Evolutionary conservation across 2,797 vertebrate genomes (phyloP), one percentile per base, ranked within the genome.

Genomic region (Adelosebastes latens): DNA sequence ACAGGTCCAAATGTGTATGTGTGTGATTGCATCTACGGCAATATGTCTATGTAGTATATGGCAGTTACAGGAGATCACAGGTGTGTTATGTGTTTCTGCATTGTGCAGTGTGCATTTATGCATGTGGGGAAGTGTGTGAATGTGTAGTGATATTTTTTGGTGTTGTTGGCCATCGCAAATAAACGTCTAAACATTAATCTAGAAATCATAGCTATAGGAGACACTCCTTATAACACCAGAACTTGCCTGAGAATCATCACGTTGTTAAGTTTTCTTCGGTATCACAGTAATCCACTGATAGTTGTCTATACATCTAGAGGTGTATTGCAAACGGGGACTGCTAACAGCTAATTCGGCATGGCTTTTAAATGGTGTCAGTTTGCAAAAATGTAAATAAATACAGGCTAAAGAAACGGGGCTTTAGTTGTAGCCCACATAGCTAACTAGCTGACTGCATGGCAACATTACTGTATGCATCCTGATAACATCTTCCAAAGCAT

Each of bases 41-140:
- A 63, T 81, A 87, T 60, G 65, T 86, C 83, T 68, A 20, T 77
- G 79, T 78, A 76, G 64, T 77, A 49, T 63, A 78, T 59, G 70
- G 62, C 68, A 2, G 68, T 49, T 78, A 63, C n/a, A 66, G 66
- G 80, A 87, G 79, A 82, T 83, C 67, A 59, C 58, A 72, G 49
- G 42, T 29, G 58, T 65, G 76, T 75, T 72, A 46, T 77, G 58
- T n/a, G 46, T 8, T 16, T 66, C 24, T 25, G 25, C 7, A 8
- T 39, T 46, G 52, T 62, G 63, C 6, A 8, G n/a, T 32, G 31
- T 69, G 25, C 5, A 20, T 31, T 39, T 46, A 61, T 80, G 36
- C 36, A 25, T 53, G 39, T 18, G 25, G 6, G 9, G 5, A 82
- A 27, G 25, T 25, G 49, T 25, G 53, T n/a, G 16, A 34, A 32